phyloP scores from a whole-genome alignment of 2,113 vertebrate species.

The Hippocampus mohnikei region DNA sequence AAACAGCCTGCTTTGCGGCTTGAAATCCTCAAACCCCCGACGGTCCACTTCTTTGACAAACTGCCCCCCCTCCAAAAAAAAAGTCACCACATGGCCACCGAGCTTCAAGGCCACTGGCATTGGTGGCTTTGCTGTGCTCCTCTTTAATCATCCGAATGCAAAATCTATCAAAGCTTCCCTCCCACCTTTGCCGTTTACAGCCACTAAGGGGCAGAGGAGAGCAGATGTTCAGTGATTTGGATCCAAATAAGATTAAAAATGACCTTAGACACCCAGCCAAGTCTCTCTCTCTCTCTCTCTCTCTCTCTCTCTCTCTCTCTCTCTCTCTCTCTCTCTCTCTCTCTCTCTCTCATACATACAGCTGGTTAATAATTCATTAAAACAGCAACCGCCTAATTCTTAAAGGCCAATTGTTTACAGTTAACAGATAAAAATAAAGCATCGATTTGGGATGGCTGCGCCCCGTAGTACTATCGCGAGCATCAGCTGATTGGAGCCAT shows the following conservation, averaged over 20 bases:
- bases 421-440: background rate
- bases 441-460: background rate
- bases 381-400: background rate
- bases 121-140: no score
- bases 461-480: constrained; percentile 18
- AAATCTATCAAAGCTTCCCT: no score
- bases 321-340: no score
- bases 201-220: no score
- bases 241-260: no score
- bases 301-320: no score
- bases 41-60: background rate
- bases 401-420: background rate
- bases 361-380: background rate
- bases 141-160: no score
- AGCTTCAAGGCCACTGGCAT: background rate
- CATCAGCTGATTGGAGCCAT: constrained; percentile 7
- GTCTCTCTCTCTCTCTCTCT: no score
- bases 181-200: no score
- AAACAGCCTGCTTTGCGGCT: background rate
- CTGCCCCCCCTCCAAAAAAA: background rate
- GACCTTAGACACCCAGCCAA: no score
- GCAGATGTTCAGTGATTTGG: no score
- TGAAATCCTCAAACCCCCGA: background rate
- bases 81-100: background rate
- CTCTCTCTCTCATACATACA: no score